These are phyloP conservation scores for Pemphigus obesinymphae DNA, from an alignment of 1,140 invertebrate species.

Conservation along the genomic window DNA sequence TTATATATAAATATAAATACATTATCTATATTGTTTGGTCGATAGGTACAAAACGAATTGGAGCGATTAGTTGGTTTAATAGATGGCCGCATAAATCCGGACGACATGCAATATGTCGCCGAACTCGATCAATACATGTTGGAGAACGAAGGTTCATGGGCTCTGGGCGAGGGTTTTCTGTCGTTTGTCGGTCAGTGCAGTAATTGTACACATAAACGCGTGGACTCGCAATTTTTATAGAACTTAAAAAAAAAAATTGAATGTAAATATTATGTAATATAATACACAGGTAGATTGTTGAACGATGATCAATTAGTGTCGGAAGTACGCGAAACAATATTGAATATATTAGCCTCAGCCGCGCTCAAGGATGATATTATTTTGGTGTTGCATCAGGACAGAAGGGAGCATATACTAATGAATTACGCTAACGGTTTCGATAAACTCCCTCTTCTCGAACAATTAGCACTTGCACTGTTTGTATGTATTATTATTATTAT, in stretches of 20 bases:
- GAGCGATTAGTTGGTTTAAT: slow-evolving; percentile 60
- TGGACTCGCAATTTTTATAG: no score
- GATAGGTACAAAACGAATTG: slow-evolving; percentile 60
- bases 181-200: slow-evolving; percentile 65
- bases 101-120: slow-evolving; percentile 66
- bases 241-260: no score
- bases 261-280: no score
- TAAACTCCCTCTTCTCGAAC: slow-evolving; percentile 67
- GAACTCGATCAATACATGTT: slow-evolving; percentile 83
- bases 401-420: slow-evolving; percentile 82
- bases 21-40: slow-evolving; percentile 20
- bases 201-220: no score
- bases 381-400: slow-evolving; percentile 81
- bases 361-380: slow-evolving; percentile 86
- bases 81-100: slow-evolving; percentile 62
- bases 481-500: slow-evolving; percentile 56
- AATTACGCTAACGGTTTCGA: slow-evolving; percentile 82
- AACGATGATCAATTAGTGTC: slow-evolving; percentile 58
- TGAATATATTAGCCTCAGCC: slow-evolving; percentile 68
- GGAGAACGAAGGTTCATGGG: slow-evolving; percentile 85
- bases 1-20: background rate
- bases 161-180: slow-evolving; percentile 80
- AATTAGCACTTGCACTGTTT: slow-evolving; percentile 72
- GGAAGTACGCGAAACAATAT: slow-evolving; percentile 58
- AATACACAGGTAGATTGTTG: slow-evolving; percentile 65